Conservation (phyloP, 2,888 invertebrate genomes). For the Sarcophaga caerulescens region DNA sequence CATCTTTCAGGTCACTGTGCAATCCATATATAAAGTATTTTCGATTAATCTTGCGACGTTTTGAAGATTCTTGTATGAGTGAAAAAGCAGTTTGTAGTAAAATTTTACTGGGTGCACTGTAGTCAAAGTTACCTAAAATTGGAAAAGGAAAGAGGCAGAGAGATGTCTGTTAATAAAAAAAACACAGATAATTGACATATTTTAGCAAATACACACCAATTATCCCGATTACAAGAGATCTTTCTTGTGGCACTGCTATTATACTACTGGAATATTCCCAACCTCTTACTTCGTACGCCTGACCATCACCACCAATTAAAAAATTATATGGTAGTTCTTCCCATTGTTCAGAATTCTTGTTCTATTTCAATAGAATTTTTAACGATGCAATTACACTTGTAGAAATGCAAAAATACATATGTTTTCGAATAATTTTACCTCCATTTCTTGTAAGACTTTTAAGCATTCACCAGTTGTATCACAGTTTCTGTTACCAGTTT, state of each 20-base stretch:
- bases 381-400: not conserved
- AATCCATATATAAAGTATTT: conserved; percentile 49
- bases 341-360: conserved; percentile 1
- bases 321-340: conserved; percentile 81
- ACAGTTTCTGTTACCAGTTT: conserved; percentile 81
- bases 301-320: conserved; percentile 82
- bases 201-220: conserved; percentile 78
- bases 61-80: conserved; percentile 74
- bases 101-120: conserved; percentile 67
- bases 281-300: conserved; percentile 82
- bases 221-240: conserved; percentile 80
- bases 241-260: conserved; percentile 70
- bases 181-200: not conserved
- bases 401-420: not conserved
- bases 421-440: conserved; percentile 76
- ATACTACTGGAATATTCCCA: conserved; percentile 80
- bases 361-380: not conserved
- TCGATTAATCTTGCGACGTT: conserved; percentile 72
- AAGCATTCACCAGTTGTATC: conserved; percentile 76
- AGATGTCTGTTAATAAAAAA: not conserved
- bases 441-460: conserved; percentile 78
- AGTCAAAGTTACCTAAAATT: conserved; percentile 75
- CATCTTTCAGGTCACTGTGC: not conserved
- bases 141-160: too few relatives aligned
- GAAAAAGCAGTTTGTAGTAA: conserved; percentile 73